A percentile compares a stretch with the other conserved stretches of the same genome.
These are phyloP conservation scores for Aradophagus sp. DNA, from an alignment of 1,140 invertebrate genomes.

Conservation along the genomic window DNA sequence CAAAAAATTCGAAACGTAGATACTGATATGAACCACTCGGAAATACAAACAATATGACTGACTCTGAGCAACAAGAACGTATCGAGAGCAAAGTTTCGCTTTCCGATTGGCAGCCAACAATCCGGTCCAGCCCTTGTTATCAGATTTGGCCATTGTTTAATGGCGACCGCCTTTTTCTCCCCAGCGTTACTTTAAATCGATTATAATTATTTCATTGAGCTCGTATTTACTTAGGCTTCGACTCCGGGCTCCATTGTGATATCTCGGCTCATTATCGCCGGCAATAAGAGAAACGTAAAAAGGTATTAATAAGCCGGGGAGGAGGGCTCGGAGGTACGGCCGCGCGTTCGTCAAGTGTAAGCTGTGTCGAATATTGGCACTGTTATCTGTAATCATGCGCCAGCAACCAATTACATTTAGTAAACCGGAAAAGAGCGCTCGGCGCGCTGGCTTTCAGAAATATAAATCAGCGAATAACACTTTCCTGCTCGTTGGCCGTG, in stretches of 20 bases:
- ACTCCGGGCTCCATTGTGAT: background rate
- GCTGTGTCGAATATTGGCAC: slow-evolving; percentile 54
- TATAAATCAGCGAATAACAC: slow-evolving; percentile 71
- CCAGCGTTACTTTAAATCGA: slow-evolving; percentile 7
- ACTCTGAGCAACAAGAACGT: no score
- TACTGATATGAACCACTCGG: slow-evolving; percentile 14
- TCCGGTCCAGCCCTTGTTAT: slow-evolving; percentile 28
- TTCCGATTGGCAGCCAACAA: slow-evolving; percentile 30
- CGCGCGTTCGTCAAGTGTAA: slow-evolving; percentile 36
- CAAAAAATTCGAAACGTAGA: slow-evolving; percentile 17
- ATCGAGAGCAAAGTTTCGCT: no score
- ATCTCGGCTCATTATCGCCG: background rate
- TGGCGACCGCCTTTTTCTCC: slow-evolving; percentile 13
- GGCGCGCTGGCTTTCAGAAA: slow-evolving; percentile 61
- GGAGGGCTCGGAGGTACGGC: slow-evolving; percentile 3
- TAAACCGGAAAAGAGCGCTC: slow-evolving; percentile 69
- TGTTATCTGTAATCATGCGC: slow-evolving; percentile 65
- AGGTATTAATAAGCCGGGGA: slow-evolving; percentile 21
- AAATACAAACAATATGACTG: slow-evolving; percentile 1
- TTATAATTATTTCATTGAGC: slow-evolving; percentile 42
- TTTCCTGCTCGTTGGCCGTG: slow-evolving; percentile 49
- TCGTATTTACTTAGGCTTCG: slow-evolving; percentile 4
- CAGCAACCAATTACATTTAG: slow-evolving; percentile 73
- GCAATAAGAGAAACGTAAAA: slow-evolving; percentile 8
- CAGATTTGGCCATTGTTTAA: slow-evolving; percentile 21